Percentiles rank a stretch among this genome's conserved stretches.
phyloP scores from a whole-genome alignment of 1,140 invertebrate species.

The Pseudomyrmex sp. region DNA sequence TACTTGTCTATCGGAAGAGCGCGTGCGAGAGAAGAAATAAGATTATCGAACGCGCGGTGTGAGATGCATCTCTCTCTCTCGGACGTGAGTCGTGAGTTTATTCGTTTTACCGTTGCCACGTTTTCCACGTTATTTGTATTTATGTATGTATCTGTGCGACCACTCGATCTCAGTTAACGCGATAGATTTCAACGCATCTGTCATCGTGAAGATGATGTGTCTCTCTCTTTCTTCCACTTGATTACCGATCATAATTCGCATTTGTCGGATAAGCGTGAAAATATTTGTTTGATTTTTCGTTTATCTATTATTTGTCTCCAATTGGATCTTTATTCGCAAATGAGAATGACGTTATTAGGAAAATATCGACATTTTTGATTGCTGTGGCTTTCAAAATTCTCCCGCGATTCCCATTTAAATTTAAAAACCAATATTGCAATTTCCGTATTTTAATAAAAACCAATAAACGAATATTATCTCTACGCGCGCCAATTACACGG shows the following conservation, averaged over 20 bases:
- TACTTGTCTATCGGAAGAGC: background rate
- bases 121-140: background rate
- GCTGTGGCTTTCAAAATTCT: too few relatives aligned
- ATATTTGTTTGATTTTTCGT: background rate
- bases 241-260: too few relatives aligned
- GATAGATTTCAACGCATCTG: background rate
- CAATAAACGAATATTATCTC: too few relatives aligned
- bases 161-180: background rate
- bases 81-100: constrained; percentile 11
- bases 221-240: background rate
- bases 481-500: too few relatives aligned
- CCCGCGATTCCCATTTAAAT: too few relatives aligned
- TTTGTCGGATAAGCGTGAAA: background rate
- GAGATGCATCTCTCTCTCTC: background rate
- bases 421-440: too few relatives aligned
- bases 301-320: too few relatives aligned
- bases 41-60: constrained; percentile 57
- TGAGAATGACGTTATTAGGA: too few relatives aligned
- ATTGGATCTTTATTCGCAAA: too few relatives aligned
- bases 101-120: background rate
- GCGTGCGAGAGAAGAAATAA: constrained; percentile 60
- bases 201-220: background rate
- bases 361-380: too few relatives aligned
- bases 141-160: background rate
- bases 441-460: too few relatives aligned